phyloP scores from a whole-genome alignment of 2,797 vertebrate genomes.

The Poeciliopsis infans region DNA sequence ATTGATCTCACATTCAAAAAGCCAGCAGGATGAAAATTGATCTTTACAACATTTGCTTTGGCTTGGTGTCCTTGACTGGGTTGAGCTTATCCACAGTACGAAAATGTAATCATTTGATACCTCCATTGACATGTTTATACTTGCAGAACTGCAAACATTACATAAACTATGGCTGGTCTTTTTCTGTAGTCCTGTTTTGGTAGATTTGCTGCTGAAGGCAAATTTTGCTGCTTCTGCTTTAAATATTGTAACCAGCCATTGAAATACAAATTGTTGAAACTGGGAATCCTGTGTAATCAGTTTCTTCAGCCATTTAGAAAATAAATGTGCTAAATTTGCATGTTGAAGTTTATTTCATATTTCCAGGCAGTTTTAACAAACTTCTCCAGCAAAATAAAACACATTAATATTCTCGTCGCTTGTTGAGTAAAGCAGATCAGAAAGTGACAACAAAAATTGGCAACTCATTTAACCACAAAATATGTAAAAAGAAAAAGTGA shows the following conservation, averaged over 20 bases:
- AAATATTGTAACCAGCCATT: not conserved
- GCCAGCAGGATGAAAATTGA: constrained; percentile 23
- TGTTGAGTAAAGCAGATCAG: too few relatives aligned
- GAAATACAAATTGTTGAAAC: constrained; percentile 1
- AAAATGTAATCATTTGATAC: constrained; percentile 24
- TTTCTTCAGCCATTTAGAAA: constrained; percentile 1
- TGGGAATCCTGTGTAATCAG: not conserved
- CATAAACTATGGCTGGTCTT: not conserved
- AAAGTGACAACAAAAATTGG: not conserved
- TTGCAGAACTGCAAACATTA: not conserved
- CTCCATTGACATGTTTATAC: constrained; percentile 5
- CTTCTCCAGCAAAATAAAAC: too few relatives aligned
- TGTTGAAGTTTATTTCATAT: not conserved
- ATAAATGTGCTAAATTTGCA: not conserved
- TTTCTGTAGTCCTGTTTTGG: not conserved
- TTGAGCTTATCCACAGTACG: constrained; percentile 20
- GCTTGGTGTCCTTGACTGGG: constrained; percentile 45
- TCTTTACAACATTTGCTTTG: constrained; percentile 31
- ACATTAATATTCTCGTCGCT: too few relatives aligned
- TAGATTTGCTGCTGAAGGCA: not conserved
- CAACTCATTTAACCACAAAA: not conserved
- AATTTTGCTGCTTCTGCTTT: constrained; percentile 5
- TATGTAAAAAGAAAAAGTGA: not conserved
- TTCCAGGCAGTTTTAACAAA: too few relatives aligned
- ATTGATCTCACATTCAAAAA: constrained; percentile 24